Conservation (phyloP, 2,113 vertebrate species). For the Megaptera novaeangliae region DNA sequence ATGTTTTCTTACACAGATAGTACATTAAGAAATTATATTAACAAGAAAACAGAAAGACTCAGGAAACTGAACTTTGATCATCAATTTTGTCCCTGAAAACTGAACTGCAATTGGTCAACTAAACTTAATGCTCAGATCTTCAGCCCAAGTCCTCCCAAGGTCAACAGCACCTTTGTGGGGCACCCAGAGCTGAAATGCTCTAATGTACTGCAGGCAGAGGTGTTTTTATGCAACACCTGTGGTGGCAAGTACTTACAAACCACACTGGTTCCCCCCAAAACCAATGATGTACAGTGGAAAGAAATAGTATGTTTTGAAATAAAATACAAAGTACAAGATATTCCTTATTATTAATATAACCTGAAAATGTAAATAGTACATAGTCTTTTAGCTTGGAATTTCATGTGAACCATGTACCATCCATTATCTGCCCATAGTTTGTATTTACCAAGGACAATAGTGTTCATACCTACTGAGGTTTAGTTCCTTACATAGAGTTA, state of each 20-base stretch:
- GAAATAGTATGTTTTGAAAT: slow-evolving; percentile 44
- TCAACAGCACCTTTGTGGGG: background rate
- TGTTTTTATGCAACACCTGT: background rate
- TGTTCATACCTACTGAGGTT: slow-evolving; percentile 27
- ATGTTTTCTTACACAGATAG: background rate
- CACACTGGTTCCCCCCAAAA: slow-evolving; percentile 19
- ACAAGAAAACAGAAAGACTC: background rate
- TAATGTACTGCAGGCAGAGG: background rate
- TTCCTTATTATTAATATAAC: slow-evolving; percentile 40
- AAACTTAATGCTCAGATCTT: background rate
- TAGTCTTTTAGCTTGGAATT: slow-evolving; percentile 50
- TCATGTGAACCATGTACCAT: slow-evolving; percentile 39
- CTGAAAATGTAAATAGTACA: slow-evolving; percentile 25
- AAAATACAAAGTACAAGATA: slow-evolving; percentile 45
- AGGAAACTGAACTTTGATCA: background rate
- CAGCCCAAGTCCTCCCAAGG: background rate
- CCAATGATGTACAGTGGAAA: background rate
- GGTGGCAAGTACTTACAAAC: slow-evolving; percentile 46
- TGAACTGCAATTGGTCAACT: background rate
- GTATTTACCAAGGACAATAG: slow-evolving; percentile 39
- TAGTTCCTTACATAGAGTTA: slow-evolving; percentile 44
- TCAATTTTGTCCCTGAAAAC: slow-evolving; percentile 3
- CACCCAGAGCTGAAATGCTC: background rate
- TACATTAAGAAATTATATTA: background rate
- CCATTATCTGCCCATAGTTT: slow-evolving; percentile 47